phyloP scores from a whole-genome alignment of 37 sponge, comb jelly and placozoan species.

The Chondrosia reniformis region DNA sequence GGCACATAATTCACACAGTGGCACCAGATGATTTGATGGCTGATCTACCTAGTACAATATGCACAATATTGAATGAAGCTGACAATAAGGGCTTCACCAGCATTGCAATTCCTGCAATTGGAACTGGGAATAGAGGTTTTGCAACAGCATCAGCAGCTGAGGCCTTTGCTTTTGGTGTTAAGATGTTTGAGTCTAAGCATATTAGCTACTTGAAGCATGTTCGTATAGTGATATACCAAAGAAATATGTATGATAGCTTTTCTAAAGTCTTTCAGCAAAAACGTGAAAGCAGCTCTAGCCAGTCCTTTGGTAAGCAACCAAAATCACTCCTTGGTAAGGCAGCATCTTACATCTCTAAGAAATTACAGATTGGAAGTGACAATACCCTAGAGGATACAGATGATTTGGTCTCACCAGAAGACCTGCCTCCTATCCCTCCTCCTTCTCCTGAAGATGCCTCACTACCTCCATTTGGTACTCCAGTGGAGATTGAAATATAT shows the following conservation, averaged over 20 bases:
- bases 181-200: not conserved
- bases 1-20: constrained; percentile 47
- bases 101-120: constrained; percentile 59
- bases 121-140: constrained; percentile 31
- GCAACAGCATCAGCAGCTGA: constrained; percentile 29
- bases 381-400: too few relatives aligned
- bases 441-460: too few relatives aligned
- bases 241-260: not conserved
- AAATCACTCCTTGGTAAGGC: too few relatives aligned
- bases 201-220: not conserved
- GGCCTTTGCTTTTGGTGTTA: constrained; percentile 27
- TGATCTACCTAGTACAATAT: constrained; percentile 9
- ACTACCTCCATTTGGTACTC: too few relatives aligned
- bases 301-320: too few relatives aligned
- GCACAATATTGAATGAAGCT: constrained; percentile 27
- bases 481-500: too few relatives aligned
- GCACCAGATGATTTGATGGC: not conserved
- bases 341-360: too few relatives aligned
- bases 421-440: too few relatives aligned
- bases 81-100: constrained; percentile 16
- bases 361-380: too few relatives aligned
- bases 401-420: too few relatives aligned
- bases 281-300: too few relatives aligned
- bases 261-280: not conserved
- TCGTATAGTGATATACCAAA: not conserved